Evolutionary conservation across 2,797 vertebrate genomes (phyloP).

Genomic region (Sebastes cheni): DNA sequence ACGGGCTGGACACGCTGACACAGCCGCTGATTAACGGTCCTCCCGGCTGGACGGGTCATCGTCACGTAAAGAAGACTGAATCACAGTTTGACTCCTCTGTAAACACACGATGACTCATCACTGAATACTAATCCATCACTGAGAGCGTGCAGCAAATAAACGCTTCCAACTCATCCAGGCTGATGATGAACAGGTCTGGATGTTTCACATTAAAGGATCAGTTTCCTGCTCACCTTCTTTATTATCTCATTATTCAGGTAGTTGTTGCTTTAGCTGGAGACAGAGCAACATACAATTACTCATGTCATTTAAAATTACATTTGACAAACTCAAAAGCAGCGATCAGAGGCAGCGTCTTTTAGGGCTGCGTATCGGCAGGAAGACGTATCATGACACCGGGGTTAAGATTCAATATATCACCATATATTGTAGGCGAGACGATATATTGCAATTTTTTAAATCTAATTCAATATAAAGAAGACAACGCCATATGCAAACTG

Average conservation of each 20-base stretch:
- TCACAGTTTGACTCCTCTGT: slow-evolving; percentile 29
- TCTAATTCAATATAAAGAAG: no score
- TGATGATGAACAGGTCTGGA: background rate
- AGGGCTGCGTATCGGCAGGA: no score
- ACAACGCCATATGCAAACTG: no score
- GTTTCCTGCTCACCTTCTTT: background rate
- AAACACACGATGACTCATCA: slow-evolving; percentile 21
- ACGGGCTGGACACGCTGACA: slow-evolving; percentile 16
- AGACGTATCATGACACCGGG: no score
- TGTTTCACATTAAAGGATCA: no score
- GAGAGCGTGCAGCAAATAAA: background rate
- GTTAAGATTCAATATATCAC: no score
- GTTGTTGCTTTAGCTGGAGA: background rate
- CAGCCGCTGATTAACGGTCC: slow-evolving; percentile 31
- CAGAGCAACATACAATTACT: background rate
- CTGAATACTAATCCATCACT: slow-evolving; percentile 19
- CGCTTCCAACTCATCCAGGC: background rate
- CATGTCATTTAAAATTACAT: background rate
- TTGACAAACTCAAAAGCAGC: no score
- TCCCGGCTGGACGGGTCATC: background rate
- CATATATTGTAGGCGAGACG: no score
- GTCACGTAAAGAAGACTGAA: slow-evolving; percentile 44
- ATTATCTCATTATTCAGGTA: background rate
- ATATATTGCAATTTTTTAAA: no score
- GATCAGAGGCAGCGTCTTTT: no score